Base-by-base conservation (phyloP, 2,113 vertebrate genomes). In the Megalops atlanticus region DNA sequence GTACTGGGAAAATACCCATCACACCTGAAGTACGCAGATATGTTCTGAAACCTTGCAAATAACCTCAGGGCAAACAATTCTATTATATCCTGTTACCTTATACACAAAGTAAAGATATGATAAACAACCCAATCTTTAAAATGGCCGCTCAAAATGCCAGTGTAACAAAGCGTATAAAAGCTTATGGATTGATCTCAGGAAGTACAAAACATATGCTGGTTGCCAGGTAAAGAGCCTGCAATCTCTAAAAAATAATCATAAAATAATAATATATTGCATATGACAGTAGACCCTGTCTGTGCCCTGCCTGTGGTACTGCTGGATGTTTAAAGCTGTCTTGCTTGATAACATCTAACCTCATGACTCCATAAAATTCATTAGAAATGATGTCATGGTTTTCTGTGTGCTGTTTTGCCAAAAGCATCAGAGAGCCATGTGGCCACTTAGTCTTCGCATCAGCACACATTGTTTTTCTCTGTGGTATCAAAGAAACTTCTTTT, bases 331-430 rank as follows among this genome's bases (percentile, higher is more conserved):
- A 64, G 47, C 43, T 39, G 35, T 38, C 45, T 78, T 54, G 27
- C 36, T 39, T 78, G 81, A 74, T 82, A 78, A 78, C 43, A 78
- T 45, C 81, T 78, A 41, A 41, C 76, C 76, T 35, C 36, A 64
- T 71, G 36, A 74, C 79, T 71, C 33, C 27, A 45, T 36, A 64
- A 18, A 69, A 71, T 80, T 72, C 31, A 24, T 36, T 74, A 70
- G n/a, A 80, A 76, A 76, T 82, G 64, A 77, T 75, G 41, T 82
- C 81, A 82, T 41, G 10, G n/a, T 58, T 31, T 54, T 78, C 35
- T 71, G 70, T 10, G 27, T 72, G 70, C 78, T 72, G 27, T 74
- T 80, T 36, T 74, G 79, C 70, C 79, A 80, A 73, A 52, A n/a
- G 45, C 71, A 72, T 82, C 72, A 64, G 36, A 74, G 18, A 31